Evolutionary conservation across 1,140 invertebrate genomes (phyloP).

Genomic region (Drosophila ercepeae): DNA sequence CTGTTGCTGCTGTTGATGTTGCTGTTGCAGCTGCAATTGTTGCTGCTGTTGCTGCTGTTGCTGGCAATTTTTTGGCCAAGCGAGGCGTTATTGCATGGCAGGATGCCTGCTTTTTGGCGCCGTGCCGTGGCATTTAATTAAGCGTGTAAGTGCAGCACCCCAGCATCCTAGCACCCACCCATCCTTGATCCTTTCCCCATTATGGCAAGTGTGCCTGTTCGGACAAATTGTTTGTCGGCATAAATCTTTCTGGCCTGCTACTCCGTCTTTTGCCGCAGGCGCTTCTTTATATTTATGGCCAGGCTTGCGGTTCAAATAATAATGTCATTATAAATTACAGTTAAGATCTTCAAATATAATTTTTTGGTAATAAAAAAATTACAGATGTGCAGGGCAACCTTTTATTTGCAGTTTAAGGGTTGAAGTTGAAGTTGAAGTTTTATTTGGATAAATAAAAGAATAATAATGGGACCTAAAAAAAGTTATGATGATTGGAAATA

Average conservation of each 20-base stretch:
- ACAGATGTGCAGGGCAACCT: not conserved
- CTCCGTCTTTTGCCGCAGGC: conserved; percentile 9
- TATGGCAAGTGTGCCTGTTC: conserved; percentile 12
- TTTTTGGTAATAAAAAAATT: conserved; percentile 4
- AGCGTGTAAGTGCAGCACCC: conserved; percentile 72
- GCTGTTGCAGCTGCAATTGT: conserved; percentile 11
- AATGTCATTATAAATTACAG: conserved; percentile 17
- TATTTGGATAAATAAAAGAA: too few species aligned
- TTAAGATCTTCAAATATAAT: not conserved
- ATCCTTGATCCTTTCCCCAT: conserved; percentile 2
- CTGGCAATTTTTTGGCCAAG: conserved; percentile 19
- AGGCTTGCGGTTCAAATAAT: not conserved
- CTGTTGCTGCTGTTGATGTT: not conserved
- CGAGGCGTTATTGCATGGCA: conserved; percentile 56
- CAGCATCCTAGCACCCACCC: not conserved
- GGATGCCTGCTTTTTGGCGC: conserved; percentile 64
- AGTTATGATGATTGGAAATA: too few species aligned
- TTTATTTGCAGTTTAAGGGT: too few species aligned
- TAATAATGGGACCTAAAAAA: too few species aligned
- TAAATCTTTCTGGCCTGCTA: conserved; percentile 23
- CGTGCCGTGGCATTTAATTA: conserved; percentile 70
- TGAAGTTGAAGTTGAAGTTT: too few species aligned
- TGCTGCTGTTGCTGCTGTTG: conserved; percentile 15
- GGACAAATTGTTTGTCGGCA: conserved; percentile 47
- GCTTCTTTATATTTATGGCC: conserved; percentile 7